Conservation (phyloP, 2,797 vertebrate species). For the Trematomus bernacchii region DNA sequence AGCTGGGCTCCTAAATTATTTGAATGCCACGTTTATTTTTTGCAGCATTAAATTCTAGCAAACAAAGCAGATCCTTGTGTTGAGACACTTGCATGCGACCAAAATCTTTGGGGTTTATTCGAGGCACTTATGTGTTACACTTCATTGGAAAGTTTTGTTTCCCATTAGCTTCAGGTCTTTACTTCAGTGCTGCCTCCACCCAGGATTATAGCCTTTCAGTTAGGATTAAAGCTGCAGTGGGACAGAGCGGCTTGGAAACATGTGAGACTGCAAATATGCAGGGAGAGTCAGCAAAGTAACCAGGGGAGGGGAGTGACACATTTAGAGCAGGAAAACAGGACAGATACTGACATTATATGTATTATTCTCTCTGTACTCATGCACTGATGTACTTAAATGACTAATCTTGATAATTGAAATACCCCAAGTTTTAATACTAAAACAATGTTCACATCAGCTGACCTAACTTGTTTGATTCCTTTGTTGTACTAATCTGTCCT, state of each 20-base stretch:
- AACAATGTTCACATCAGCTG: background rate
- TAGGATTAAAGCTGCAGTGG: constrained; percentile 47
- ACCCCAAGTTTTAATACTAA: background rate
- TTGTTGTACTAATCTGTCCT: background rate
- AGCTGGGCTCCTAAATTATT: constrained; percentile 48
- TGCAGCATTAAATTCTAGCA: constrained; percentile 34
- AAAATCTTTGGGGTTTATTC: constrained; percentile 42
- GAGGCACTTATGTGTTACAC: constrained; percentile 18
- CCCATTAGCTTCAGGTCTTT: constrained; percentile 47
- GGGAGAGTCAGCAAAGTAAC: constrained; percentile 10
- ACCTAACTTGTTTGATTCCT: too few species aligned
- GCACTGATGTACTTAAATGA: background rate
- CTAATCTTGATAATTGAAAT: background rate
- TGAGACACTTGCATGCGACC: constrained; percentile 30
- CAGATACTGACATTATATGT: background rate
- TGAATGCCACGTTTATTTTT: constrained; percentile 48
- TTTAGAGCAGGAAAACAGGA: constrained; percentile 11
- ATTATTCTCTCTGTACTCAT: background rate
- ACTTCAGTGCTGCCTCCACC: constrained; percentile 48
- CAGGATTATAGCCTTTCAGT: constrained; percentile 64
- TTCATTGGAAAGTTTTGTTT: constrained; percentile 57
- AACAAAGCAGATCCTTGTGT: constrained; percentile 58
- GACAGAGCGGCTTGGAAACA: constrained; percentile 25
- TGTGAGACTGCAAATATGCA: constrained; percentile 15
- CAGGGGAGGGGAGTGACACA: background rate